Base-by-base conservation (phyloP, 2,113 vertebrate genomes). In the Notothenia rossii region DNA sequence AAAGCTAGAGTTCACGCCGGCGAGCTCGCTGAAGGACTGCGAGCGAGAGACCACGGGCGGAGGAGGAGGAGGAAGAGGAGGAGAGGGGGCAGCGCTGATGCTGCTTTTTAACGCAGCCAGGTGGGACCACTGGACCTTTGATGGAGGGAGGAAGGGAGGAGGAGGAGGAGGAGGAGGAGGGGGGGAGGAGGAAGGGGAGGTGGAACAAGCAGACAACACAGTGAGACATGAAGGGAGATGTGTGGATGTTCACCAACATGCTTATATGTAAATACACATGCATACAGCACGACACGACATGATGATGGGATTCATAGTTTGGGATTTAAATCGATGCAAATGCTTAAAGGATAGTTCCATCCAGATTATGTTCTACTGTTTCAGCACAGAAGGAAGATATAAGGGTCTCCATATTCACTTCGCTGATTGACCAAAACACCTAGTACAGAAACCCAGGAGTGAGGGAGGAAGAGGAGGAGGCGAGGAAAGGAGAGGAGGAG, bases 71-170 rank as follows among this genome's bases (percentile, higher is more conserved):
- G 86, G 96, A 93, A 85, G 85, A 86, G 88, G 89, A 90, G 91
- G 86, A 87, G 90, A 89, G 85, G 93, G 91, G 65, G 92, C 82
- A 0, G 92, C 88, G 49, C 77, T 92, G 90, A 88, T 93, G 96
- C 95, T 98, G 96, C 96, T 99, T 96, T 98, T 99, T 95, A 99
- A 96, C 96, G 98, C 97, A 91, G 97, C 97, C 96, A 98, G 97
- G 95, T 99, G 97, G 93, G 97, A 98, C 97, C 98, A 98, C 95
- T 97, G 97, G 95, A 98, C 97, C 97, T 98, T 98, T 95, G 72
- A 91, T 94, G 85, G 87, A 58, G 96, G 92, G 95, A 95, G 94
- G 95, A 94, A 95, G 48, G 15, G 94, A 92, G 94, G 94, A 93
- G 92, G 29, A 10, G 54, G 49, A 22, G 22, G 22, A 22, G 22